Conservation (phyloP, 2,113 vertebrate species). For the Erythrocercus mccallii region DNA sequence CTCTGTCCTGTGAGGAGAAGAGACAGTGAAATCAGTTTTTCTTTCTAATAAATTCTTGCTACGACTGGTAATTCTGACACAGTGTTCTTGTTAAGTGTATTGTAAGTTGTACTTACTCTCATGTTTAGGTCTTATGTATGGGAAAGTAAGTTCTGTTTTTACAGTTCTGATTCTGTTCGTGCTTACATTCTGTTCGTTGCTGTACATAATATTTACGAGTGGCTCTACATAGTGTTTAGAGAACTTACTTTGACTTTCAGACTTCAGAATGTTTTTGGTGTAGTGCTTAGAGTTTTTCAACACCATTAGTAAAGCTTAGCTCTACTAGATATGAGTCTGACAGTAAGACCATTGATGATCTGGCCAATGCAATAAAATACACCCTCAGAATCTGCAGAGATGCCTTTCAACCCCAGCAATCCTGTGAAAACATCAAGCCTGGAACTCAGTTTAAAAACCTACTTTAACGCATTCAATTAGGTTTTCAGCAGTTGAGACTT, state of each 20-base stretch:
- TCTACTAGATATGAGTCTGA: neutral
- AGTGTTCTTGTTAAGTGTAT: neutral
- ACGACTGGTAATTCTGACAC: neutral
- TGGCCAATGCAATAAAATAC: neutral
- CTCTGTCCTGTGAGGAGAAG: neutral
- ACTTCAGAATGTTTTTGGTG: neutral
- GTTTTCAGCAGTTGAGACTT: neutral
- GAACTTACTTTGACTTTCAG: neutral
- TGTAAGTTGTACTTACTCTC: neutral
- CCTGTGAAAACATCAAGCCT: neutral
- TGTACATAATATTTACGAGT: accelerated
- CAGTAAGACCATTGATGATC: too few species aligned
- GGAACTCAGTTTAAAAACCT: neutral
- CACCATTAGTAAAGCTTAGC: neutral
- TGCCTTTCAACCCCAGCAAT: neutral
- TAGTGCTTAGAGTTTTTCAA: neutral
- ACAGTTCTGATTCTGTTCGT: neutral
- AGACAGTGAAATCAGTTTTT: neutral
- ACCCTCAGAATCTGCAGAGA: neutral
- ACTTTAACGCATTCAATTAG: neutral
- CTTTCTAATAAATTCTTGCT: neutral
- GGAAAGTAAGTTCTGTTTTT: neutral
- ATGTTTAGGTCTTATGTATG: neutral
- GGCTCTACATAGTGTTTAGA: neutral
- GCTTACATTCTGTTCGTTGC: neutral